A percentile compares a stretch with the other conserved stretches of the same genome.
phyloP scores from a whole-genome alignment of 2,888 invertebrate genomes.

The Noctua janthe region DNA sequence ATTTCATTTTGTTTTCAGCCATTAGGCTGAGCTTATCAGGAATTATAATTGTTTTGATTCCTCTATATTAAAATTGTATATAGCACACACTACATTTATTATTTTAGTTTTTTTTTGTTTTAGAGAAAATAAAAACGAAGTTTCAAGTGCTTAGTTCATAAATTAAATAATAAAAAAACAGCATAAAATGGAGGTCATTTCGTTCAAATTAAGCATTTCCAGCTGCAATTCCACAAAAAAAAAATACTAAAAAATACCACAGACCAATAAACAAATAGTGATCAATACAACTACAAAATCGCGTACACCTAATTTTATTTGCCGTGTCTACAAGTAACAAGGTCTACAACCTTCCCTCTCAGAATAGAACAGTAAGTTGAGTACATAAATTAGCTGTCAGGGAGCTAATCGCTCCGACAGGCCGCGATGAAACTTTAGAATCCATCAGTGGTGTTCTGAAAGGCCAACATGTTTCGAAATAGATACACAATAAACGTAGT shows the following conservation, averaged over 20 bases:
- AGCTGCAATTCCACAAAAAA: no score
- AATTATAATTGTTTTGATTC: neutral
- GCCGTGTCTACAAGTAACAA: constrained; percentile 75
- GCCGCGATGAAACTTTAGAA: constrained; percentile 89
- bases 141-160: neutral
- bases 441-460: constrained; percentile 87
- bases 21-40: constrained; percentile 22
- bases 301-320: constrained; percentile 53
- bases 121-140: no score
- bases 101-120: no score
- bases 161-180: neutral
- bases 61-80: no score
- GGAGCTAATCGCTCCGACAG: constrained; percentile 89
- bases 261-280: neutral
- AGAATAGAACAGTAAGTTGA: constrained; percentile 89
- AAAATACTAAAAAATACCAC: no score
- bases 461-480: constrained; percentile 84
- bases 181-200: no score
- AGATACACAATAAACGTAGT: constrained; percentile 83
- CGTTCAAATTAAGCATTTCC: no score
- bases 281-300: constrained; percentile 32
- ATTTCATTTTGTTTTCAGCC: constrained; percentile 36
- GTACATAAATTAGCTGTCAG: constrained; percentile 90
- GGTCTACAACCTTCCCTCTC: constrained; percentile 78
- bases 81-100: no score